Evolutionary conservation across 1,140 invertebrate species (phyloP), one percentile per base, ranked within the genome.

Genomic region (Rhyacophila brunnea): DNA sequence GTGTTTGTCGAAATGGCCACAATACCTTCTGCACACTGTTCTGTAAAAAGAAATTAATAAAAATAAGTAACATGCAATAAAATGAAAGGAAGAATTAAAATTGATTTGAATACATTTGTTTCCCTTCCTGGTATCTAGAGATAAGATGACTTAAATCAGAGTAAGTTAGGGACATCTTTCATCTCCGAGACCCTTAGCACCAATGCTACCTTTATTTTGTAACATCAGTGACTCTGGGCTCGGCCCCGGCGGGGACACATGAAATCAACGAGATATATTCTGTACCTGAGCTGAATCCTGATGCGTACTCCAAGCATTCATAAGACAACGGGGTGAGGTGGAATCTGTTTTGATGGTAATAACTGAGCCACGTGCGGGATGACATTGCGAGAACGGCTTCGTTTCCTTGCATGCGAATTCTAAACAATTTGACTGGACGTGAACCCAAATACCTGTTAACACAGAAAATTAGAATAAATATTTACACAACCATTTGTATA

Each of bases 1-100:
- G 96, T 99, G 68, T 99, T 99, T 0, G 93, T 93, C 0, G 96
- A 97, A 74, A 99, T 99, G 0, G 98, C 97, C 6, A 99, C 98
- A 65, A 99, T 97, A 64, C 96, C 98, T 77, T 99, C 98, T 0
- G 95, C 94, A 83, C 97, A 99, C 74, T 99, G 97, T 77, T 99
- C 96, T 57, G 78, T 70, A 64, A 79, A 74, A 51, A 71, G 52
- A 60, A 64, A 34, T 50, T 36, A 40, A 45, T 5, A 28, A 28
- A 28, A 5, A 3, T 9, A 28, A 28, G 4, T 13, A 13, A 13
- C 11, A 13, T 40, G 3, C 4, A 40, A 11, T 3, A 11, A 13
- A 15, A 4, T 40, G 15, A n/a, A 40, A 40, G 11, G 3, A 4
- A 40, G 11, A 11, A 40, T n/a, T 40, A 6, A 40, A 40, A n/a